Evolutionary conservation across 2,113 vertebrate genomes (phyloP).

Genomic region (Pelobates fuscus): DNA sequence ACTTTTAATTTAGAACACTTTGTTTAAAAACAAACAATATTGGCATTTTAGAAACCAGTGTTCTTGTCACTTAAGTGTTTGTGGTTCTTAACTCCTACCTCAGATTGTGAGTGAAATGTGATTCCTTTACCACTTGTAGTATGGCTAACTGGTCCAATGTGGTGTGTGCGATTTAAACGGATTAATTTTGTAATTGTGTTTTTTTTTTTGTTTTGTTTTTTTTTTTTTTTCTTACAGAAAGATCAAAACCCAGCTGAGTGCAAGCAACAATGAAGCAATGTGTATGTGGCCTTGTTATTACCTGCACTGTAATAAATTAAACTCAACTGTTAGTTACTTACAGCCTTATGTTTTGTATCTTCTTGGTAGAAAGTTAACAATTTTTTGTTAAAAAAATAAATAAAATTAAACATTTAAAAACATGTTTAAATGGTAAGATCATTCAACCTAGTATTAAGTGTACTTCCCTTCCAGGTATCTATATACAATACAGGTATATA

Average conservation of each 20-base stretch:
- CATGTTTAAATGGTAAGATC: conserved; percentile 82
- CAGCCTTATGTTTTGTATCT: conserved; percentile 99
- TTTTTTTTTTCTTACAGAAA: conserved; percentile 82
- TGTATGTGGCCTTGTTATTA: conserved; percentile 86
- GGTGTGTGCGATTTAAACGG: too few relatives aligned
- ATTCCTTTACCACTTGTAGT: too few relatives aligned
- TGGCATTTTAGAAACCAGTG: too few relatives aligned
- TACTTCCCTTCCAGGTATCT: conserved; percentile 76
- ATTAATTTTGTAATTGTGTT: too few relatives aligned
- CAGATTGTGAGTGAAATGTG: too few relatives aligned
- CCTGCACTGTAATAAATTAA: conserved; percentile 95
- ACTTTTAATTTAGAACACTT: too few relatives aligned
- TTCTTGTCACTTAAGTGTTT: too few relatives aligned
- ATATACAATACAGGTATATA: conserved; percentile 77
- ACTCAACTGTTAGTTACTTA: conserved; percentile 92
- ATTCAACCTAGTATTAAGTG: conserved; percentile 86
- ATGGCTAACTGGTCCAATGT: too few relatives aligned
- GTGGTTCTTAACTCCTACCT: too few relatives aligned
- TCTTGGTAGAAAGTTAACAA: conserved; percentile 91
- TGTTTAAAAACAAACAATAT: too few relatives aligned
- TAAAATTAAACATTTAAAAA: conserved; percentile 71
- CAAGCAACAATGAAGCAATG: conserved; percentile 95
- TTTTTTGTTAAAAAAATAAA: conserved; percentile 84
- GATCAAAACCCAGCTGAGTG: conserved; percentile 95
- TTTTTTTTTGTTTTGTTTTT: too few relatives aligned